These are phyloP conservation scores for Australoheros scitulus DNA, from an alignment of 2,113 vertebrate genomes.

Conservation along the genomic window DNA sequence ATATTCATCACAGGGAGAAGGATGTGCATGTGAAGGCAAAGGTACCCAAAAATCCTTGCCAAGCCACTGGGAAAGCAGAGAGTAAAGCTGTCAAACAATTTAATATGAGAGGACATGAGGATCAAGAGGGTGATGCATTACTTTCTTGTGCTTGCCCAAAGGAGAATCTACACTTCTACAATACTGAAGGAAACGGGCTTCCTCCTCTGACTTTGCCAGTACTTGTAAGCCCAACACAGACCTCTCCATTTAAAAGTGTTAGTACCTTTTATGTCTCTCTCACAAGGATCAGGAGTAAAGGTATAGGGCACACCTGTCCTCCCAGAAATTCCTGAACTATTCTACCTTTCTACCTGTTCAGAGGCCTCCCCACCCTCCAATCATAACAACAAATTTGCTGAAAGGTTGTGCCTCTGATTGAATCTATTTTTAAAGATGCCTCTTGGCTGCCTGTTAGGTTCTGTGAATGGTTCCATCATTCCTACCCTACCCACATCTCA, in stretches of 20 bases:
- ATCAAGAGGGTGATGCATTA: slow-evolving; percentile 35
- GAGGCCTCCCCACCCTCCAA: neutral
- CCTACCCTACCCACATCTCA: neutral
- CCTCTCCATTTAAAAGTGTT: neutral
- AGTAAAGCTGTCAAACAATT: slow-evolving; percentile 27
- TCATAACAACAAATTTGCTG: neutral
- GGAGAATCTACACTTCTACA: neutral
- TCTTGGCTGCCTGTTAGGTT: neutral
- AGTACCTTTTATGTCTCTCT: slow-evolving; percentile 3
- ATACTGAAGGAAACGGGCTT: neutral
- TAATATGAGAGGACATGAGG: slow-evolving; percentile 16
- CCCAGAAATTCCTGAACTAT: neutral
- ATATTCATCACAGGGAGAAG: slow-evolving; percentile 25
- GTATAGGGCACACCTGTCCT: neutral
- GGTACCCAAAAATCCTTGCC: slow-evolving; percentile 16
- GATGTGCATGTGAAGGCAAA: slow-evolving; percentile 35
- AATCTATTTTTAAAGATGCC: neutral
- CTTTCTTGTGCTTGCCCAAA: slow-evolving; percentile 9
- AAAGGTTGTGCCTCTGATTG: neutral
- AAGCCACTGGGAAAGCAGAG: slow-evolving; percentile 12
- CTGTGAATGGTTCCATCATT: neutral
- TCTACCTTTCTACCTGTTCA: neutral
- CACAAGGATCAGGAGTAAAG: neutral
- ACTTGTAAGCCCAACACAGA: neutral
- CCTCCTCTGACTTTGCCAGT: neutral